Base-by-base conservation (phyloP, 2,888 invertebrate species). In the Agrilus mali region DNA sequence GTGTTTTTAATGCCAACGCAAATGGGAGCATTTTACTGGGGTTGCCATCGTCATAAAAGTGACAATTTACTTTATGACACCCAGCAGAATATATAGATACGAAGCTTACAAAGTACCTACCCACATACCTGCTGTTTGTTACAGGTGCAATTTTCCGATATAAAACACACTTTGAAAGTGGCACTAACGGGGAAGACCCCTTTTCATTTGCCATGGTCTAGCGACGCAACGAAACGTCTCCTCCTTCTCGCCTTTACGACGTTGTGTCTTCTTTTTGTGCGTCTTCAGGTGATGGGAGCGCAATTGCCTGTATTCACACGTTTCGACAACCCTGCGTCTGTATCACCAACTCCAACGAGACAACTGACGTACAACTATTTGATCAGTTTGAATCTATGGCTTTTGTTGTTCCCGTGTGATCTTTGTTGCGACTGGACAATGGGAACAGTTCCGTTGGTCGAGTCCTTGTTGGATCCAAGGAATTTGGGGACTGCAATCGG, bases 361-460 rank as follows among this genome's bases (percentile, higher is more conserved):
- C 94, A 95, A 63, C 70, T 96, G 46, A 93, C 95, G 13, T 95
- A 88, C 70, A 87, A 89, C 65, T 95, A 94, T 70, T 75, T 96
- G 53, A 81, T 92, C 49, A 85, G 89, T 41, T 75, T 94, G 51
- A 96, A 96, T 69, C 74, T 85, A 42, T 92, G 92, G 87, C 73
- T 96, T 51, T 72, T 96, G 51, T 74, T 94, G 42, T 80, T 87
- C 59, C 96, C 96, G 2, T 85, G 85, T 53, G 80, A 86, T 54
- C 74, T 96, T 43, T 95, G 95, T 70, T 95, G 95, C 67, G 96
- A 96, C 70, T 96, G 95, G 95, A 96, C 95, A 37, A 96, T 96
- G 96, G 95, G 90, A 41, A 92, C 92, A 7, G 82, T 96, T 44
- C 87, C 93, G 0, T 67, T 96, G 43, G 73, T 96, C 38, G 79